Evolutionary conservation across 2,797 vertebrate genomes (phyloP), one percentile per base, ranked within the genome.

Genomic region (Thalassophryne amazonica): DNA sequence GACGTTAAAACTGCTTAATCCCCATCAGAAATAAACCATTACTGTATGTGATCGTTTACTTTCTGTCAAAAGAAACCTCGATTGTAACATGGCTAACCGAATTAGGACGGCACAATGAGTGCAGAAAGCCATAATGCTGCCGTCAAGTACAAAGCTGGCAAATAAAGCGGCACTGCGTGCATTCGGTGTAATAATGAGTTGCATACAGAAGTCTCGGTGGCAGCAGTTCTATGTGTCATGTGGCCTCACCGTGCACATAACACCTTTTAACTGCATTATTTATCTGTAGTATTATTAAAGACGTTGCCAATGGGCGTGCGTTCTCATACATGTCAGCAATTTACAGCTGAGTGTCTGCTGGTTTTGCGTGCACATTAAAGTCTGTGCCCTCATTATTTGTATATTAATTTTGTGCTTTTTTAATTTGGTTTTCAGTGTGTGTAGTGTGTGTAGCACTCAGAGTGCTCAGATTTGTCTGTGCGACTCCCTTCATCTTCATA

Each of bases 1-100:
- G 59, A 63, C 53, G 60, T 73, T 69, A 45, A 71, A 70, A 64
- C 41, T 53, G 45, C 5, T 48, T 78, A 72, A 80, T 81, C 73
- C 75, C 39, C 32, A 52, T 69, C 20, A n/a, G 6, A 40, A 21
- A 59, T 14, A 0, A 43, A 16, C 36, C 37, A n/a, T n/a, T n/a
- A n/a, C 59, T 77, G 73, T 43, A 52, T 68, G 63, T 17, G 54
- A 27, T 50, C 4, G 7, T 66, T 63, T 55, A 72, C 60, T 48
- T 40, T 54, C 37, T 50, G 43, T 70, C 74, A 45, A 65, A 31
- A 56, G 49, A 47, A 59, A 37, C 31, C 45, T 64, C 62, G 33
- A 65, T 54, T 25, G 12, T 2, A 39, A 60, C 65, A 35, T 42
- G 47, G 27, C 24, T 76, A 80, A 83, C 62, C 25, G 75, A 77